These are phyloP conservation scores for Chirona hameri DNA, from an alignment of 2,888 invertebrate species.

Conservation along the genomic window DNA sequence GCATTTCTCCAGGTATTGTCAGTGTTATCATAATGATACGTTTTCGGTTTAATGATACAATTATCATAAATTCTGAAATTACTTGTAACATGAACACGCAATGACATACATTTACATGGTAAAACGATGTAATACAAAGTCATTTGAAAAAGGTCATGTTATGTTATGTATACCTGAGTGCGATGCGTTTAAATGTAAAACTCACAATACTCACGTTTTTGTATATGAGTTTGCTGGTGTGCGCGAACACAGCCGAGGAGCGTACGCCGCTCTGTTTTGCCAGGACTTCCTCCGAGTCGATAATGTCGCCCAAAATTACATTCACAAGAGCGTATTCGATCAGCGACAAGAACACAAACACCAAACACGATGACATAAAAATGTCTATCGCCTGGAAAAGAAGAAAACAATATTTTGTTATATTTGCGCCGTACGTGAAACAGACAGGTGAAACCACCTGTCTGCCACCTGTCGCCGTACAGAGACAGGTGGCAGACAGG, in stretches of 20 bases:
- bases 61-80: too few species aligned
- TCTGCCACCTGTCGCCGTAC: neutral
- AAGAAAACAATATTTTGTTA: neutral
- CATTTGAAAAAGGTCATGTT: too few species aligned
- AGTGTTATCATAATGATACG: too few species aligned
- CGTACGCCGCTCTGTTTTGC: constrained; percentile 33
- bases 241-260: constrained; percentile 35
- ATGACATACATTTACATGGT: too few species aligned
- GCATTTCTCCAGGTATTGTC: too few species aligned
- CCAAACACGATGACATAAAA: constrained; percentile 41
- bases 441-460: too few species aligned
- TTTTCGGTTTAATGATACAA: too few species aligned
- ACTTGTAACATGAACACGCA: too few species aligned
- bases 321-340: constrained; percentile 41
- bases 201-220: constrained; percentile 37
- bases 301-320: constrained; percentile 42
- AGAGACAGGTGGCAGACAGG: neutral
- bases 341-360: constrained; percentile 41
- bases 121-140: too few species aligned
- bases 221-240: constrained; percentile 38
- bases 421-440: too few species aligned
- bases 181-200: neutral
- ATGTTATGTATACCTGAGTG: too few species aligned
- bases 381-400: constrained; percentile 40
- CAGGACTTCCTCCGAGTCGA: constrained; percentile 38